A percentile compares a stretch with the other conserved stretches of the same genome.
phyloP scores from a whole-genome alignment of 1,140 invertebrate genomes.

The Drosophila lacertosa region DNA sequence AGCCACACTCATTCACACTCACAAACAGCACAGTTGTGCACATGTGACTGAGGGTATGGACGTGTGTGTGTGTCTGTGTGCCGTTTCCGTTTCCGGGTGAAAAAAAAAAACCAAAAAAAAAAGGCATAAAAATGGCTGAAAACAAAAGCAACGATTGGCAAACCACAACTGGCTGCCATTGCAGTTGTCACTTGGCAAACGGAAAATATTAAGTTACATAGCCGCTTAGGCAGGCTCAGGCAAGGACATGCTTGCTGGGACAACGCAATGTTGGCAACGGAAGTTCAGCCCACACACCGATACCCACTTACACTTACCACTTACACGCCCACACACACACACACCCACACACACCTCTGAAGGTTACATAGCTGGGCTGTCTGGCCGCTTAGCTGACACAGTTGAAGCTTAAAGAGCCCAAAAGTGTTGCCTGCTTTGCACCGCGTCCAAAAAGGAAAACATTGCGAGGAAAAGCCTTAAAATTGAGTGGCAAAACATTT shows the following conservation, averaged over 20 bases:
- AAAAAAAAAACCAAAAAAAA: slow-evolving; percentile 10
- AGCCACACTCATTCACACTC: slow-evolving; percentile 20
- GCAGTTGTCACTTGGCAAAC: slow-evolving; percentile 47
- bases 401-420: slow-evolving; percentile 23
- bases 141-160: slow-evolving; percentile 49
- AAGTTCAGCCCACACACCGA: slow-evolving; percentile 36
- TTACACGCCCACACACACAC: not conserved
- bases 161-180: slow-evolving; percentile 28
- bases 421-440: slow-evolving; percentile 39
- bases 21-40: slow-evolving; percentile 4
- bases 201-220: slow-evolving; percentile 68
- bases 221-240: slow-evolving; percentile 42
- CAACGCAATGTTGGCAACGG: slow-evolving; percentile 36
- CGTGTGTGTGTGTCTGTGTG: slow-evolving; percentile 40
- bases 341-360: slow-evolving; percentile 16
- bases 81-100: slow-evolving; percentile 61
- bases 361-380: slow-evolving; percentile 30
- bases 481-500: not conserved
- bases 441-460: not conserved
- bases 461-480: not conserved
- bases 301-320: not conserved
- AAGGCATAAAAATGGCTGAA: slow-evolving; percentile 20
- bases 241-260: slow-evolving; percentile 38
- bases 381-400: slow-evolving; percentile 29
- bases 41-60: not conserved